A percentile compares a stretch with the other conserved stretches of the same genome.
Conservation (phyloP, 1,140 invertebrate genomes). For the Procambarus virginalis region DNA sequence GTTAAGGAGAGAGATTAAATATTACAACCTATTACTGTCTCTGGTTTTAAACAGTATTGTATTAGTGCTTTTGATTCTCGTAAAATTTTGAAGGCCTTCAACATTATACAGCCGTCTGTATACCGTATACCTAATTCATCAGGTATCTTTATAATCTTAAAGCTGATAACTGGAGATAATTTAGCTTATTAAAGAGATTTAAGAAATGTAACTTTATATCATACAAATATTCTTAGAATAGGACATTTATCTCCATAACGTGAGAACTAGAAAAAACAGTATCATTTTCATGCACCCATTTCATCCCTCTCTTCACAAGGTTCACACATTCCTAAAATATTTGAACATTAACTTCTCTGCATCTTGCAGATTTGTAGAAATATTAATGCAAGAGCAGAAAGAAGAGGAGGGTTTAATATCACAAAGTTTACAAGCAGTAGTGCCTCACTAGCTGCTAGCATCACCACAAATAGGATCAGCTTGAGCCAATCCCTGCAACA, state of each 20-base stretch:
- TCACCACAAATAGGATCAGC: background rate
- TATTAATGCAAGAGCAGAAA: constrained; percentile 3
- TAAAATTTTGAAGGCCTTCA: background rate
- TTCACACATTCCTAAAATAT: background rate
- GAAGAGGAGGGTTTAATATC: constrained; percentile 13
- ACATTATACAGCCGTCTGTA: background rate
- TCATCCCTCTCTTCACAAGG: background rate
- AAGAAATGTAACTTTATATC: background rate
- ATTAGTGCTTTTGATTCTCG: background rate
- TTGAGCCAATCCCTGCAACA: background rate
- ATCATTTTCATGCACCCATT: background rate
- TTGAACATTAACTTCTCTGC: constrained; percentile 3
- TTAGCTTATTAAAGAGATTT: no score
- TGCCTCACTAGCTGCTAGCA: background rate
- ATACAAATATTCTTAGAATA: background rate
- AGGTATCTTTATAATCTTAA: background rate
- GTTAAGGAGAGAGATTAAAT: background rate
- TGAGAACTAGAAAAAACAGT: background rate
- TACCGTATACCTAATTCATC: background rate
- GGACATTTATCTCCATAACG: background rate
- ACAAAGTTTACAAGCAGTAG: constrained; percentile 3
- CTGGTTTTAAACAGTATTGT: background rate
- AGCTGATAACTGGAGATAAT: no score
- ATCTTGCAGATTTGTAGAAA: background rate
- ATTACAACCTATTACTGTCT: background rate